Base-by-base conservation (phyloP, 2,888 invertebrate species). In the Trissonchulus sp. region DNA sequence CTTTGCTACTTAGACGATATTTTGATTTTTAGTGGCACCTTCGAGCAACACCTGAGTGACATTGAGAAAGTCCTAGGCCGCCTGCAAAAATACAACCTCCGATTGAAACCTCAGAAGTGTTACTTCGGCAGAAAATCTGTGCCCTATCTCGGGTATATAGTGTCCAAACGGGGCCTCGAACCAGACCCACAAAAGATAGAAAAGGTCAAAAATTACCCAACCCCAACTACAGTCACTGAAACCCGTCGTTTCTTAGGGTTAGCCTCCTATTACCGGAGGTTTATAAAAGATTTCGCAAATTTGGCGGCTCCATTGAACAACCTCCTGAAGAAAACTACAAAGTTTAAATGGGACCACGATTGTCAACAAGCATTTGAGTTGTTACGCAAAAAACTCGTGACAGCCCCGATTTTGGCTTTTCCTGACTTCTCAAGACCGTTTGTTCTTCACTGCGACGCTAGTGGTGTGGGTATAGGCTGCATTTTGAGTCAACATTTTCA, bases 131-230 rank as follows among this genome's bases (percentile, higher is more conserved):
- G 15, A 2, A 8, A 33, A 2, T 2, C 34, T 35, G 36, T 85
- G 1, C 78, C 79, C 63, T 83, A 82, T 75, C 75, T 85, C 1
- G 84, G 84, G 0, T 83, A 83, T 73, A 62, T 83, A 0, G 81
- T 86, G 0, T 81, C 82, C 75, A 68, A 75, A 2, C 73, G 34
- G 18, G 78, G 78, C 0, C 76, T 84, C 8, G 73, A 76, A 48
- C 78, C 80, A 23, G 80, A 81, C 79, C 79, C 79, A 0, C 76
- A 77, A 0, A 82, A 82, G 79, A 75, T 77, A 74, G 23, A 18
- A 36, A 72, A 82, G 65, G 75, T 81, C 33, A 1, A 30, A 77
- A 74, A 79, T 28, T 79, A 81, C 28, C 80, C 81, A 2, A 28
- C 34, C 1, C 84, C 83, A 0, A 73, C 60, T 2, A 80, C 63